Evolutionary conservation across 2,113 vertebrate genomes (phyloP), one percentile per base, ranked within the genome.

Genomic region (Phyllostomus hastatus): DNA sequence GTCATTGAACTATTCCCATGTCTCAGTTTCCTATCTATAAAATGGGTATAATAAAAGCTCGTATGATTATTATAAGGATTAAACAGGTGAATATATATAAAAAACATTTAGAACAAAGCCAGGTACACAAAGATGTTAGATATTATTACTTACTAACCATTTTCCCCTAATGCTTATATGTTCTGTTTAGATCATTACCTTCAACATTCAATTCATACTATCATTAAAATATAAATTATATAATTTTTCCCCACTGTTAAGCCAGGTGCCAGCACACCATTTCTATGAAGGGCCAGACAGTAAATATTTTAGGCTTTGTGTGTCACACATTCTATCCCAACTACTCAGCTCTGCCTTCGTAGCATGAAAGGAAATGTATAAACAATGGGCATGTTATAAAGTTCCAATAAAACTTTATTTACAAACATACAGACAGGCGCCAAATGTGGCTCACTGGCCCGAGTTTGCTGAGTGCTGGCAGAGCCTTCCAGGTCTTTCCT

Each of bases 361-460:
- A 91, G 52, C 10, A 38, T 2, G 8, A 22, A 85, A 79, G 86
- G n/a, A 52, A 41, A 17, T n/a, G 31, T 76, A 26, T 66, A 16
- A 48, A 41, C 35, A n/a, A 20, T 59, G 41, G 41, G 22, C 26
- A 15, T 8, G 38, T 22, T 31, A 7, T 31, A 57, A 81, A 81
- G 67, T 76, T 17, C 46, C 72, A 64, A 79, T 93, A 90, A 95
- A 96, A 69, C 75, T 92, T 83, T 59, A 79, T 80, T 84, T 61
- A 38, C 4, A 88, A 95, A 92, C 84, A n/a, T 26, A 26, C 3
- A 66, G 46, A n/a, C 10, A 61, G 22, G 67, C 12, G 11, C 24
- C 16, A 0, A 35, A 22, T 54, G n/a, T n/a, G 76, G 52, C 11
- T 33, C 59, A 10, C 20, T 33, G 28, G 17, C 24, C 54, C 33